phyloP scores from a whole-genome alignment of 2,888 invertebrate genomes.

The Ctena decussata region DNA sequence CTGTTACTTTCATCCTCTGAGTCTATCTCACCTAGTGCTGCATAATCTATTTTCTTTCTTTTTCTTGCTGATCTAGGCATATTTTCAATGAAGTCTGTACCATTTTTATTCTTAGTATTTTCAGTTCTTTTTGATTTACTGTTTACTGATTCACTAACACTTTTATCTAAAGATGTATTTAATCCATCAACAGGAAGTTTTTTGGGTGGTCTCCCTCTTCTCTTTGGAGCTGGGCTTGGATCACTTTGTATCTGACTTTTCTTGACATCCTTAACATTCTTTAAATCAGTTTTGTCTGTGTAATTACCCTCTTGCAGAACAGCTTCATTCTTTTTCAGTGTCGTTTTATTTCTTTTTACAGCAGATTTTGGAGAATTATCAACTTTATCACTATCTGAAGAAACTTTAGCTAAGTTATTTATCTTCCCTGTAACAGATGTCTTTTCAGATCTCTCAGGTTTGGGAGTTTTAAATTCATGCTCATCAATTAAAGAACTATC shows the following conservation, averaged over 20 bases:
- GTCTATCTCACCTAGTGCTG: constrained; percentile 1
- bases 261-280: background rate
- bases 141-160: too few relatives aligned
- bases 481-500: background rate
- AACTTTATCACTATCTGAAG: too few relatives aligned
- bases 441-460: background rate
- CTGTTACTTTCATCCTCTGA: background rate
- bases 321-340: too few relatives aligned
- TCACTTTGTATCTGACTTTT: too few relatives aligned
- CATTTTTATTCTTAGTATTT: background rate
- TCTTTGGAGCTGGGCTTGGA: background rate
- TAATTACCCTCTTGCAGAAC: too few relatives aligned
- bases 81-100: background rate
- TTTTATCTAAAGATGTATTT: background rate
- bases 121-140: too few relatives aligned
- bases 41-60: constrained; percentile 36
- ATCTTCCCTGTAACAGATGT: background rate
- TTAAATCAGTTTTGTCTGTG: too few relatives aligned
- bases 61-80: background rate
- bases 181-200: background rate
- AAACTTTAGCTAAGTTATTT: background rate
- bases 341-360: too few relatives aligned
- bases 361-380: too few relatives aligned
- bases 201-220: background rate
- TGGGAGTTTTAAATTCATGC: background rate